A percentile compares a stretch with the other conserved stretches of the same genome.
phyloP scores from a whole-genome alignment of 2,888 invertebrate genomes.

The Thereva nobilitata region DNA sequence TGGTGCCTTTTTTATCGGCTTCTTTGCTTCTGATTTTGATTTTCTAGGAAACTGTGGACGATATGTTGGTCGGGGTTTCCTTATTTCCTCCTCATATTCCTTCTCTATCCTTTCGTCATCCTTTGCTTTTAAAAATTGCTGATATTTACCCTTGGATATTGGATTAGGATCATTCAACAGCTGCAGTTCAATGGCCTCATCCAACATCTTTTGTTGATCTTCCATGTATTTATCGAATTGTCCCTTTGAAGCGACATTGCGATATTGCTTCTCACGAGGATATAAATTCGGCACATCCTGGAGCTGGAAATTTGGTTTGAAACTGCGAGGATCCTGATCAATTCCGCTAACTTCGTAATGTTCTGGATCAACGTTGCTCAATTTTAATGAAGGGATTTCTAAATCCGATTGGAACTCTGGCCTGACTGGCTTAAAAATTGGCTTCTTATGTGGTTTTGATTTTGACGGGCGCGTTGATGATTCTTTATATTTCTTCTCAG shows the following conservation, averaged over 20 bases:
- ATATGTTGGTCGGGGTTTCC: not conserved
- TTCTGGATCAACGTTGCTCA: not conserved
- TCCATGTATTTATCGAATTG: constrained; percentile 38
- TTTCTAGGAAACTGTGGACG: constrained; percentile 2
- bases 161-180: constrained; percentile 39
- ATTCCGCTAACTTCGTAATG: constrained; percentile 6
- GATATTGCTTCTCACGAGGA: constrained; percentile 27
- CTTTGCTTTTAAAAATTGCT: constrained; percentile 39
- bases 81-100: constrained; percentile 35
- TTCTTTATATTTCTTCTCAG: constrained; percentile 14
- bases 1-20: not conserved
- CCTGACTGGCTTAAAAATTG: constrained; percentile 14
- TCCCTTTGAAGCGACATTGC: constrained; percentile 31
- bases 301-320: constrained; percentile 24
- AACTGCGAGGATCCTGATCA: constrained; percentile 10
- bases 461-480: not conserved
- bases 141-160: constrained; percentile 28
- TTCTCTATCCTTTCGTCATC: constrained; percentile 38
- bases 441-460: constrained; percentile 2
- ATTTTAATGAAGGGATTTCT: not conserved
- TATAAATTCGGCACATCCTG: constrained; percentile 30
- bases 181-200: constrained; percentile 35
- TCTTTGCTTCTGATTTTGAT: not conserved
- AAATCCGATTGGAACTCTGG: not conserved
- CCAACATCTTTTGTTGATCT: constrained; percentile 37